These are phyloP conservation scores for Caiman crocodilus DNA, from an alignment of 2,797 vertebrate species.

Conservation along the genomic window DNA sequence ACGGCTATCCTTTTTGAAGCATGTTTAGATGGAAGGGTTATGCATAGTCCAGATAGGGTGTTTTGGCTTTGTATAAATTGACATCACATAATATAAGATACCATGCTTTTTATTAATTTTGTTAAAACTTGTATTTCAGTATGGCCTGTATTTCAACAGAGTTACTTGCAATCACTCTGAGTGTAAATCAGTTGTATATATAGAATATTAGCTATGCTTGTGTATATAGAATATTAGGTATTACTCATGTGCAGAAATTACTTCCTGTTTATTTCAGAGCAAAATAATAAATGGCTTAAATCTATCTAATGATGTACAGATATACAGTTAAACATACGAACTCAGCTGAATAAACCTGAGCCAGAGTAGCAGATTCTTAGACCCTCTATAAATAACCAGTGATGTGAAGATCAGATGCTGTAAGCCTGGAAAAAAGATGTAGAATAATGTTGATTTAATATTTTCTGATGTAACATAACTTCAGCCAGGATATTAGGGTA, in stretches of 20 bases:
- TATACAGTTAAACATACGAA: neutral
- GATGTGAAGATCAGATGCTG: neutral
- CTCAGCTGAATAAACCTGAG: neutral
- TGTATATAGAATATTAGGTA: too few relatives aligned
- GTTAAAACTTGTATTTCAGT: too few relatives aligned
- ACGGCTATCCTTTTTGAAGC: neutral
- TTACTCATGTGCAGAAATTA: accelerated
- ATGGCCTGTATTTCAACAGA: too few relatives aligned
- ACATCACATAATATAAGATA: neutral
- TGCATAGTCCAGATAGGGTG: neutral
- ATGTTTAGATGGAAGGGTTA: neutral
- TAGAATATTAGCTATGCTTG: too few relatives aligned
- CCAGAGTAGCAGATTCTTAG: neutral
- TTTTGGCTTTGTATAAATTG: neutral
- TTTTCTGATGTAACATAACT: neutral
- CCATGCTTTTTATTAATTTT: neutral
- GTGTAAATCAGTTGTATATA: too few relatives aligned
- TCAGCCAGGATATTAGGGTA: neutral
- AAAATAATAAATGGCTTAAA: neutral
- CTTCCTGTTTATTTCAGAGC: neutral
- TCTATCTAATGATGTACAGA: neutral
- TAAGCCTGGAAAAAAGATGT: neutral
- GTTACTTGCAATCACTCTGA: too few relatives aligned
- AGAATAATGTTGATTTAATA: neutral
- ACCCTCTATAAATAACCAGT: neutral